Base-by-base conservation (phyloP, 2,888 invertebrate species). In the Lycophotia porphyrea region DNA sequence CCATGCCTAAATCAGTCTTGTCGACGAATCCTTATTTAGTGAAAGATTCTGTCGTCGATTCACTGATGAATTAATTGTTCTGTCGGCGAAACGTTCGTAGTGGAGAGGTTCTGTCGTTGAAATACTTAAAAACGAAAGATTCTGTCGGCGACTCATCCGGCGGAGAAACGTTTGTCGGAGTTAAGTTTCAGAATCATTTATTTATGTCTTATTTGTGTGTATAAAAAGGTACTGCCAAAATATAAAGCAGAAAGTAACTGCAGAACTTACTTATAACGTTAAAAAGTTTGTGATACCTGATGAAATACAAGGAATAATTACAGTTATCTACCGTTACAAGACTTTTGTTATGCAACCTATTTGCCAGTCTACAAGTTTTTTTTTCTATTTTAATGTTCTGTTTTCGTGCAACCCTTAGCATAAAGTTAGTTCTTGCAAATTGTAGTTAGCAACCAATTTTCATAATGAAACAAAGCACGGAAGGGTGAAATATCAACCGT, bases 381-480 rank as follows among this genome's bases (percentile, higher is more conserved):
- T 21, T 66, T 67, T 27, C 5, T 47, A 71, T 66, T 84, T 75
- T 80, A 84, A 86, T 82, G 84, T 73, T 74, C 63, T 71, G 81
- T 74, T 85, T 76, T 86, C 86, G 82, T 86, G 86, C 78, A 71
- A 71, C 61, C 55, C 65, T 58, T 60, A 24, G 74, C 34, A 76
- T 71, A 78, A 85, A 79, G 71, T 76, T 76, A 74, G 74, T 78
- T 71, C 77, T 86, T 76, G 84, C 74, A 85, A 84, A 80, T 80
- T 76, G 76, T 81, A 74, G 84, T 78, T 80, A 84, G 73, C 66
- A 80, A 81, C 79, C 86, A 86, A 86, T 86, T 86, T 84, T 77
- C 71, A 55, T 85, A 86, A 86, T 85, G 86, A 81, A 86, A 78
- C 76, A 55, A 80, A 74, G 74, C 84, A 86, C 84, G 81, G 77